Evolutionary conservation across 2,888 invertebrate genomes (phyloP), one percentile per base, ranked within the genome.

Genomic region (Caenorhabditis afra): DNA sequence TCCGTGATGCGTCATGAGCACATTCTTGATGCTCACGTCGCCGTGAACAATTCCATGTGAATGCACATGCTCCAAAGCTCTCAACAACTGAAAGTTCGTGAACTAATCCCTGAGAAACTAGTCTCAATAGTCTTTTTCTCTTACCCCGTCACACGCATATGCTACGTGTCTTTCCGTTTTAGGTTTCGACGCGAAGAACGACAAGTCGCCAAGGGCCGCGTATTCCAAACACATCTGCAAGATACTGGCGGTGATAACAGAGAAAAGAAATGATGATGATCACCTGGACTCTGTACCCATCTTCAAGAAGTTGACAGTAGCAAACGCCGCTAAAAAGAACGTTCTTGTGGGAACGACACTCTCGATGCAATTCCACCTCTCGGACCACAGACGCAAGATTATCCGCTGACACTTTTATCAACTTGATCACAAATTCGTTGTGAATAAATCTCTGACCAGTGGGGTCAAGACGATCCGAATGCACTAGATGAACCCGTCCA

Each of bases 221-320:
- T 70, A 70, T 22, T 70, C 61, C 20, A 70, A 8, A 23, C 61
- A 61, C 61, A 70, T 61, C 70, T 70, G 59, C 3, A 49, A 39
- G n/a, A n/a, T n/a, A n/a, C n/a, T n/a, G n/a, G n/a, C n/a, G n/a
- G n/a, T n/a, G n/a, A n/a, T n/a, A n/a, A n/a, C n/a, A n/a, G n/a
- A n/a, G n/a, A n/a, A n/a, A n/a, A n/a, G n/a, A n/a, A n/a, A n/a
- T n/a, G n/a, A 8, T 11, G 14, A 41, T 11, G 14, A 18, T 18
- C 35, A 59, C 68, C 39, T 68, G 70, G 3, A 61, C 55, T 55
- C 70, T 53, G 23, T 39, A 61, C 12, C 61, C 70, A 0, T 45
- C 47, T 4, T 22, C 23, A 5, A 20, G 11, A 4, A 4, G 14
- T 35, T 70, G 70, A 20, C 45, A 53, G 37, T 47, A 55, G 45